Base-by-base conservation (phyloP, 2,888 invertebrate genomes). In the Aphrophora alni region DNA sequence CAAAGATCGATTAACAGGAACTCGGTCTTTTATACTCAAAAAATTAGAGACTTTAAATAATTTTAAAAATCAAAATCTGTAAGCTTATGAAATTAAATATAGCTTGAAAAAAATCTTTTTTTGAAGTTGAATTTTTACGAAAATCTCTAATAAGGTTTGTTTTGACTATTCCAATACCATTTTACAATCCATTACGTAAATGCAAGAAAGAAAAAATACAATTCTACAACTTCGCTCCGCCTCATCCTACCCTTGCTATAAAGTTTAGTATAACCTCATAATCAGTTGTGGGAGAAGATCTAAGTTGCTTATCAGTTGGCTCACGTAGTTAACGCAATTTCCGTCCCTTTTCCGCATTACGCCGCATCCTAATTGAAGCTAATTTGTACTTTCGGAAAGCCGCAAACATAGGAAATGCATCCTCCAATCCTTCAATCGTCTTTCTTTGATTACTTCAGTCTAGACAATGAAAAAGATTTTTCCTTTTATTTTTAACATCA, bases 331-430 rank as follows among this genome's bases (percentile, higher is more conserved):
- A 59, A 59, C n/a, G 59, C 59, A 59, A 59, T 59, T 59, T 59
- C 59, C 59, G 59, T 59, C 59, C 59, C 59, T 59, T 59, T 59
- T 59, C 59, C 59, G 59, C 59, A 59, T 59, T 59, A 59, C 59
- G 59, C 1, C 59, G 21, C 12, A 59, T 59, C 59, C 59, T 59
- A 59, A 59, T 59, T 59, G 59, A 21, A 59, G 21, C 59, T 59
- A 59, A 59, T 59, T 59, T 21, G 59, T 21, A 5, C 59, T n/a
- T 59, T 21, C 21, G 44, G 4, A 44, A 59, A 59, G 59, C 59
- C 59, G 59, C 59, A 59, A 59, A 59, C 59, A 59, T 59, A 21
- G 21, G 59, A 59, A 59, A 59, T 59, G 21, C 59, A 59, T 59
- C 59, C n/a, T 59, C 59, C 44, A 21, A 59, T 59, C 59, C n/a